phyloP scores from a whole-genome alignment of 2,797 vertebrate species.

The Microtus obscurus region DNA sequence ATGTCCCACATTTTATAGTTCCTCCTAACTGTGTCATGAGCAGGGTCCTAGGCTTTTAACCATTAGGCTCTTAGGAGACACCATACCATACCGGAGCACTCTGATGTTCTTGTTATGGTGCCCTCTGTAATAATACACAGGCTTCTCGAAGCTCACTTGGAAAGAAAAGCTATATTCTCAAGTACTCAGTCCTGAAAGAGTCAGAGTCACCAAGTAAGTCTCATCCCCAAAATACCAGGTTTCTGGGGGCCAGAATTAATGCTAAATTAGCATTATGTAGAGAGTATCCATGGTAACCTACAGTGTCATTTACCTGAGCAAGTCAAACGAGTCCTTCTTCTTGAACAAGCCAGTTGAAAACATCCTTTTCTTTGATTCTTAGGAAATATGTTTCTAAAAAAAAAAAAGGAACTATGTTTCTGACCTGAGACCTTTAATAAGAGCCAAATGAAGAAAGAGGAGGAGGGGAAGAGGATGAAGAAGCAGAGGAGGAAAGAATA shows the following conservation, averaged over 20 bases:
- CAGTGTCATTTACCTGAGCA: not conserved
- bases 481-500: not conserved
- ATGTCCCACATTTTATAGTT: not conserved
- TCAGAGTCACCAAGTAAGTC: not conserved
- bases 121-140: conserved; percentile 6
- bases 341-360: conserved; percentile 24
- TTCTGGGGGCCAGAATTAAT: conserved; percentile 22
- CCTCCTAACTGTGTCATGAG: not conserved
- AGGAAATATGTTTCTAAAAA: conserved; percentile 54
- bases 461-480: not conserved
- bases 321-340: not conserved
- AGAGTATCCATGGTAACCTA: conserved; percentile 45
- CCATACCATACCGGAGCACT: not conserved
- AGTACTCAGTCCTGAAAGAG: conserved; percentile 1
- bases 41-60: not conserved
- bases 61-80: not conserved
- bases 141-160: not conserved
- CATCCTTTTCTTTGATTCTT: conserved; percentile 64
- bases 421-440: not conserved
- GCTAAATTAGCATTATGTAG: not conserved
- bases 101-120: not conserved
- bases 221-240: conserved; percentile 16
- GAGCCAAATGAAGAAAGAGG: not conserved
- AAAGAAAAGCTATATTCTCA: not conserved
- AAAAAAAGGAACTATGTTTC: conserved; percentile 52